Percentiles rank a stretch among this genome's conserved stretches.
These are phyloP conservation scores for Ormyrus nitidulus DNA, from an alignment of 2,888 invertebrate genomes.

Conservation along the genomic window DNA sequence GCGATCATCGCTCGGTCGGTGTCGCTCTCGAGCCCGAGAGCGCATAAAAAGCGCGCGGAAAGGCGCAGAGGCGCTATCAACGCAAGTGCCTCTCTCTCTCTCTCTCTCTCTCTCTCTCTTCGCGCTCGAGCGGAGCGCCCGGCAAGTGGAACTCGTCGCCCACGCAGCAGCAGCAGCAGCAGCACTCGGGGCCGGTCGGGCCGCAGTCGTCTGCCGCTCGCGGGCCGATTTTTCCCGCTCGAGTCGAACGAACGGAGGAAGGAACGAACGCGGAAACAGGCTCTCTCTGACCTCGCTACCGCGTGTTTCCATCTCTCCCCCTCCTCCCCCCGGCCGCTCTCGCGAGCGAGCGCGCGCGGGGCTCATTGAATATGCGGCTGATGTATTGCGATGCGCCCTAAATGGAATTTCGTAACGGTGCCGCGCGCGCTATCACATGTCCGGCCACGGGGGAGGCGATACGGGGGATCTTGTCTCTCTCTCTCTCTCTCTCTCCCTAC, in stretches of 20 bases:
- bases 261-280: conserved; percentile 39
- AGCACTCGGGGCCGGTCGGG: background rate
- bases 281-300: conserved; percentile 49
- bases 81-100: background rate
- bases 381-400: conserved; percentile 55
- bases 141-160: conserved; percentile 57
- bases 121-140: conserved; percentile 4
- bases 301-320: conserved; percentile 24
- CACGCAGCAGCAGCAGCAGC: conserved; percentile 58
- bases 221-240: conserved; percentile 20
- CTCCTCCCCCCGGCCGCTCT: background rate
- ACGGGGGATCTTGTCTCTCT: conserved; percentile 42
- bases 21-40: conserved; percentile 1
- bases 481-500: conserved; percentile 5
- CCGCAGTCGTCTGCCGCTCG: background rate
- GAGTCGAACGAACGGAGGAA: background rate
- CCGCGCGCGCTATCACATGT: conserved; percentile 32
- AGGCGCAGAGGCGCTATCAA: background rate
- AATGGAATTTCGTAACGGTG: conserved; percentile 61
- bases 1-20: background rate
- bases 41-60: background rate
- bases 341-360: background rate
- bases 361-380: conserved; percentile 56
- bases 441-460: conserved; percentile 4
- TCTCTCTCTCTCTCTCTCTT: conserved; percentile 1